Base-by-base conservation (phyloP, 2,797 vertebrate genomes). In the Ptychadena robeensis region DNA sequence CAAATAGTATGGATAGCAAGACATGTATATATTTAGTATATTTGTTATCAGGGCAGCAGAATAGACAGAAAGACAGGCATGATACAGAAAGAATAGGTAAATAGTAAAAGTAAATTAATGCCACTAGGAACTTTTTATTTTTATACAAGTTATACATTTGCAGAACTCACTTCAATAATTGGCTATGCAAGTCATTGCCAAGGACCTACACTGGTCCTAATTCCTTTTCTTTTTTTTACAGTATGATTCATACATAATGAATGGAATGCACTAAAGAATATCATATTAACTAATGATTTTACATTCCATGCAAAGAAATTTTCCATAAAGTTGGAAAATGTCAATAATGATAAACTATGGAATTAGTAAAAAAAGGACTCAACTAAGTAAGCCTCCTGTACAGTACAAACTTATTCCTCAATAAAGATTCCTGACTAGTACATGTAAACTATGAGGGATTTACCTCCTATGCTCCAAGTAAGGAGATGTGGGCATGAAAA, bases 401-500 rank as follows among this genome's bases (percentile, higher is more conserved):
- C 18, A 22, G 18, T n/a, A 53, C 4, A 18, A 22, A 5, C 3
- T 48, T 53, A 5, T 53, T 53, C 9, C 44, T 18, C 44, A 53
- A 22, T 8, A 8, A 22, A 53, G 14, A 44, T 44, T 44, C 40
- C 4, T 0, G 40, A 44, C 18, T 44, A 44, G 38, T 22, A 53
- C 18, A 7, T 53, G 1, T 18, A 27, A 66, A 74, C 34, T 48
- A 31, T 68, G 9, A 74, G 25, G 65, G 63, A 28, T 82, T 78
- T 82, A 78, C 57, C 57, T 35, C 30, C 61, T 70, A 37, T 69
- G 34, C 35, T 75, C 38, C 28, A 72, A 67, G 15, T 28, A 40
- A 63, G 28, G 69, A 59, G 59, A 66, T 31, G 28, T 66, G 30
- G n/a, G 76, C 40, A 8, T 30, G 53, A 27, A 80, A 80, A 84